These are phyloP conservation scores for Muscicapa striata DNA, from an alignment of 2,797 vertebrate genomes.

Conservation along the genomic window DNA sequence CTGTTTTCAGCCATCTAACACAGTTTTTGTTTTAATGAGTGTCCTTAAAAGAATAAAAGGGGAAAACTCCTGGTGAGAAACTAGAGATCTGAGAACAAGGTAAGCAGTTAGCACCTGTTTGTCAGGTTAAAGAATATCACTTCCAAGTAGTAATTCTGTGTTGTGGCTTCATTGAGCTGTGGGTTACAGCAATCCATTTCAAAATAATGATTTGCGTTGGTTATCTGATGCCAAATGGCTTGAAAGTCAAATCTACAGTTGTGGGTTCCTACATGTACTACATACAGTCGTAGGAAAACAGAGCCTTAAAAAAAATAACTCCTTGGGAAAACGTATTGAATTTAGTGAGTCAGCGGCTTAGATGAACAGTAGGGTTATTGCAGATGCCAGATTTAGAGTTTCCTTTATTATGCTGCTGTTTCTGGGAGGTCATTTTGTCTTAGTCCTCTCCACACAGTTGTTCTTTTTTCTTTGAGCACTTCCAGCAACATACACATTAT, in stretches of 20 bases:
- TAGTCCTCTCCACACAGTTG: accelerated
- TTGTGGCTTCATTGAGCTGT: background rate
- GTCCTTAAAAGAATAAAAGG: background rate
- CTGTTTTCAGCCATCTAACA: background rate
- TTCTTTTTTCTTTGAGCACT: background rate
- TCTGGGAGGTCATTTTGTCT: background rate
- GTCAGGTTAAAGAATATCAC: background rate
- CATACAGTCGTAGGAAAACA: background rate
- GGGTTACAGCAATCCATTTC: background rate
- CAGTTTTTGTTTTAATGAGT: background rate
- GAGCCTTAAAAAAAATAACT: background rate
- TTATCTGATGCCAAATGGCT: background rate
- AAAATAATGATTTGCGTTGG: background rate
- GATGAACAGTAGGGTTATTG: background rate
- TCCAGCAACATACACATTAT: background rate
- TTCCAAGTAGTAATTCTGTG: background rate
- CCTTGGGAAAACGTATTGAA: background rate
- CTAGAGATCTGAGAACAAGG: background rate
- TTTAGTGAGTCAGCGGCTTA: background rate
- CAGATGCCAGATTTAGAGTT: background rate
- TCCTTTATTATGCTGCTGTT: background rate
- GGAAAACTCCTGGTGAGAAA: background rate
- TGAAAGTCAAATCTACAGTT: background rate
- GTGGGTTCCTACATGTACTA: background rate
- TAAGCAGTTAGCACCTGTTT: background rate